Evolutionary conservation across 2,113 vertebrate genomes (phyloP), one percentile per base, ranked within the genome.

Genomic region (Ariopsis seemanni): DNA sequence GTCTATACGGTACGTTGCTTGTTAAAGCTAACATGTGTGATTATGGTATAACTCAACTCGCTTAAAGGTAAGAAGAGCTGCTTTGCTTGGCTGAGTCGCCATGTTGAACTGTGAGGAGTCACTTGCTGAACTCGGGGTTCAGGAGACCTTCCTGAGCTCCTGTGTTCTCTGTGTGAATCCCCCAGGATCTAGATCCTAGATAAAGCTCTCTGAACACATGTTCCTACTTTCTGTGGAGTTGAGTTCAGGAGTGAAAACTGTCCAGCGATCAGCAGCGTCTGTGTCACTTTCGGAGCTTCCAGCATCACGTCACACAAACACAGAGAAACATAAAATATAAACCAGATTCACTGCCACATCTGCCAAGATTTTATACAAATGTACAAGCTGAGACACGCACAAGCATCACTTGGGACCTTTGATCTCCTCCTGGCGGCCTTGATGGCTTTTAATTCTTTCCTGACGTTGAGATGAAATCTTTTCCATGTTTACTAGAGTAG

Each of bases 351-450:
- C 52, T 55, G 79, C 75, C 83, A 69, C 77, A 88, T 86, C 88
- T 85, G 82, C 82, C 84, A 67, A 75, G 87, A 72, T 78, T 27
- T 78, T 78, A 55, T 55, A 87, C 84, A 83, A 83, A 86, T 84
- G 77, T 60, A 89, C 72, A 90, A 89, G 85, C 89, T 85, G 83
- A 82, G 86, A 90, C 52, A 55, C 50, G 72, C 91, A 91, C 90
- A 88, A 91, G 88, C 88, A 86, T 90, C 91, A 89, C 90, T 0
- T 18, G 72, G 55, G 78, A 80, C 74, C 88, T 92, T 89, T 90
- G 87, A 91, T 90, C 91, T 89, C 57, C 5, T 25, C 62, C 85
- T 92, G 89, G 80, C 88, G 89, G 84, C 78, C 85, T 85, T 87
- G 42, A 57, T 53, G 74, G 20, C 83, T 89, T 83, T 86, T 67